Percentiles rank a stretch among this genome's conserved stretches.
phyloP scores from a whole-genome alignment of 1,140 invertebrate species.

The Elysia chlorotica region DNA sequence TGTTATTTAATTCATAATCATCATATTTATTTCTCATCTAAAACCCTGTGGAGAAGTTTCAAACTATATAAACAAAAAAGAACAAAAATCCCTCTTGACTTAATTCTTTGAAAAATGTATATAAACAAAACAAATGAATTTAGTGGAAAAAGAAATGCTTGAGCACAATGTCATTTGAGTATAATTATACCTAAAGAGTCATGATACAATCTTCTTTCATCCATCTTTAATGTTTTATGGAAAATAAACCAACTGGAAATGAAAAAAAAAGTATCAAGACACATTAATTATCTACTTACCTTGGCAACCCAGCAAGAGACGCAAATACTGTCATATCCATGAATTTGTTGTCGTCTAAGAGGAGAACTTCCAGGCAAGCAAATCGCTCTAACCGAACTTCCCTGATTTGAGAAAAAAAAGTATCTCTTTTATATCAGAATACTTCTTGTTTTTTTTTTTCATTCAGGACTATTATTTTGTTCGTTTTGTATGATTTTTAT shows the following conservation, averaged over 20 bases:
- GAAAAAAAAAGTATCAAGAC: not conserved
- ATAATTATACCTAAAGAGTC: not conserved
- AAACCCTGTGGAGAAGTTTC: too few species aligned
- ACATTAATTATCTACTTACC: conserved; percentile 32
- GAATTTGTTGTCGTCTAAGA: conserved; percentile 58
- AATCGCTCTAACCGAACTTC: conserved; percentile 40
- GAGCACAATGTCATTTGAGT: not conserved
- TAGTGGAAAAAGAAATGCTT: not conserved
- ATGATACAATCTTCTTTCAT: not conserved
- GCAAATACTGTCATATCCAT: conserved; percentile 52
- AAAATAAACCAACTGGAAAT: not conserved
- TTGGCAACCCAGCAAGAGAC: conserved; percentile 50
- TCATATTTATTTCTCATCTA: too few species aligned
- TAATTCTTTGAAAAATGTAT: not conserved
- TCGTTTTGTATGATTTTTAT: too few species aligned
- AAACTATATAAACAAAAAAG: too few species aligned
- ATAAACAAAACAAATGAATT: not conserved
- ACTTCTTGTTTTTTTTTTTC: too few species aligned
- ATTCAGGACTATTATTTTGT: too few species aligned
- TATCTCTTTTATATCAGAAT: too few species aligned
- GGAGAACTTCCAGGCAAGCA: conserved; percentile 51
- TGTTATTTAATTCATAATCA: too few species aligned
- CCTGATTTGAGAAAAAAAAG: conserved; percentile 32
- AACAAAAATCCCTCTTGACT: not conserved
- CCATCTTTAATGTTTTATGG: not conserved